These are phyloP conservation scores for Pithys albifrons DNA, from an alignment of 2,113 vertebrate species.

Conservation along the genomic window DNA sequence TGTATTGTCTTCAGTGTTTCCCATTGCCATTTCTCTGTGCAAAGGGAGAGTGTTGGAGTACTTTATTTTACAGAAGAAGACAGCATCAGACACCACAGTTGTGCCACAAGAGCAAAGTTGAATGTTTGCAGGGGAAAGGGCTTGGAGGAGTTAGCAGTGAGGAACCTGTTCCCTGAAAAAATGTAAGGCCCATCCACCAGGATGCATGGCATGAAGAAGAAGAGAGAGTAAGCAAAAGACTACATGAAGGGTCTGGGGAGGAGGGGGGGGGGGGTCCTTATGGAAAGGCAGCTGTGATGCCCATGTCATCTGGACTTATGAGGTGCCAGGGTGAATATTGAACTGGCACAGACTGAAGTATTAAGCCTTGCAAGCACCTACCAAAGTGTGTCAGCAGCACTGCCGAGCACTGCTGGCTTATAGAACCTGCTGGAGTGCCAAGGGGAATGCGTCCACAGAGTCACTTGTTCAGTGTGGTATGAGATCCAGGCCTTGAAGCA, in stretches of 20 bases:
- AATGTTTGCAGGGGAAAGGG: background rate
- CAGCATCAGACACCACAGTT: background rate
- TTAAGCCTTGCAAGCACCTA: too few relatives aligned
- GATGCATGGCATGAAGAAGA: rapidly evolving
- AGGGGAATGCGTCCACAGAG: background rate
- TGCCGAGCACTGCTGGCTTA: rapidly evolving
- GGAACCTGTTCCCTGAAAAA: background rate
- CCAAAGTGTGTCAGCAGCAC: rapidly evolving
- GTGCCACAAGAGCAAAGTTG: background rate
- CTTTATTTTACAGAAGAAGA: background rate
- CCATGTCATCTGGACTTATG: background rate
- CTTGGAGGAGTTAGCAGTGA: background rate
- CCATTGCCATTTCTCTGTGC: background rate
- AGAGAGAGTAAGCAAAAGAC: background rate
- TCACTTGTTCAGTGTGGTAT: rapidly evolving
- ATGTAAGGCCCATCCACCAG: background rate
- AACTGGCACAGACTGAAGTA: background rate
- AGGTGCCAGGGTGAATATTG: background rate
- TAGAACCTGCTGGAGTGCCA: background rate
- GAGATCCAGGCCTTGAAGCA: background rate
- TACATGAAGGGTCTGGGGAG: background rate
- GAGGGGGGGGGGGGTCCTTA: background rate
- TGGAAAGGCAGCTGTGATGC: rapidly evolving
- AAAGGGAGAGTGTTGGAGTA: background rate
- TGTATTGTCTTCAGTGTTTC: background rate